Base-by-base conservation (phyloP, 1,140 invertebrate species). In the Saccostrea cuccullata region DNA sequence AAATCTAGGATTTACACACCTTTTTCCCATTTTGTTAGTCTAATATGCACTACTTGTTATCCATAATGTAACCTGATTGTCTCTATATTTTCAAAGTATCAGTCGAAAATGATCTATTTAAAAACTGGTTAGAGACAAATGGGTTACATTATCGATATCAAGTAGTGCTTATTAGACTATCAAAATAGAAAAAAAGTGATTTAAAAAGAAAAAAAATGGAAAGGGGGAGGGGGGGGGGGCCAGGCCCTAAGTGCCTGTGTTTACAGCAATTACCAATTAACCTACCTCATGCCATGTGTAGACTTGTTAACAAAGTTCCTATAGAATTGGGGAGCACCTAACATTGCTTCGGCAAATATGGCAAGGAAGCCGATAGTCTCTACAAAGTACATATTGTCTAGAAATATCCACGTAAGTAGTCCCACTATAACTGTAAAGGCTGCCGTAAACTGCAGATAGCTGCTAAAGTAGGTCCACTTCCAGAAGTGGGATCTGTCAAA, bases 391-490 rank as follows among this genome's bases (percentile, higher is more conserved):
- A 90, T 84, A 36, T 97, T 96, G 91, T 97, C 96, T 86, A 98
- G 96, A 93, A 99, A 96, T 67, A 99, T 93, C 95, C 98, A 99
- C 94, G 98, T 99, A 55, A 99, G 93, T 26, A 98, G 94, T 60
- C 98, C 97, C 36, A 97, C 96, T 9, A 97, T 94, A 23, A 97
- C 96, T 85, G 97, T 97, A 95, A 99, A 98, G 2, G 97, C 96
- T 82, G 98, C 95, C 95, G 99, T 97, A 94, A 98, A 99, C 93
- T 99, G 97, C 89, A 99, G 92, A 93, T 99, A 99, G 77, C 98
- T 99, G 94, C 97, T 97, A 94, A 99, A 99, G 95, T 99, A 98
- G 88, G 98, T 99, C 99, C 99, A 99, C 93, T 98, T 97, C 99
- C 99, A 99, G 96, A 99, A 99, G 95, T 98, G 97, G 17, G 89